Conservation (phyloP, 2,888 invertebrate genomes). For the Conomelus anceps region DNA sequence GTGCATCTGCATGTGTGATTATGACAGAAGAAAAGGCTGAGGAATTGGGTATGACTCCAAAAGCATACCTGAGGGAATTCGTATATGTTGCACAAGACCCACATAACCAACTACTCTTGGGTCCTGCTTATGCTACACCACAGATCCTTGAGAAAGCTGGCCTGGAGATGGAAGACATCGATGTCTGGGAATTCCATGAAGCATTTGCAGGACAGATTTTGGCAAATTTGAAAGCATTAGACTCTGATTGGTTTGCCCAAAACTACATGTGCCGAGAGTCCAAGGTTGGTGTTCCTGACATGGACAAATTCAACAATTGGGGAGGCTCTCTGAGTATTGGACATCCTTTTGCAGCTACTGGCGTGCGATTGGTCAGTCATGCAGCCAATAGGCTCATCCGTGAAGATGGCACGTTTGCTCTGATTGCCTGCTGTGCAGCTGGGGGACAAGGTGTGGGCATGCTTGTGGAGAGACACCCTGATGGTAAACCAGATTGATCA, state of each 20-base stretch:
- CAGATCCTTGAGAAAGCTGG: conserved; percentile 82
- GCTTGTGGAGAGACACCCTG: conserved; percentile 81
- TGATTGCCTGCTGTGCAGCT: conserved; percentile 96
- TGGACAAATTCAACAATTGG: conserved; percentile 93
- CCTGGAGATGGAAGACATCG: conserved; percentile 76
- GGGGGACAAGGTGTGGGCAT: conserved; percentile 94
- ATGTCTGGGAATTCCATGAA: conserved; percentile 97
- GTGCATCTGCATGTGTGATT: conserved; percentile 91
- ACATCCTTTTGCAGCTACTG: conserved; percentile 98
- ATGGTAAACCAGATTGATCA: conserved; percentile 48
- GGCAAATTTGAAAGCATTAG: conserved; percentile 93
- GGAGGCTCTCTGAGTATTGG: conserved; percentile 97
- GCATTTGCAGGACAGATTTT: conserved; percentile 98
- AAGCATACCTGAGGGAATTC: conserved; percentile 88
- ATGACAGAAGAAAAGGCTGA: conserved; percentile 94
- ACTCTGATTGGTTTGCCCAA: conserved; percentile 93
- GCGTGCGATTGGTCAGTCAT: conserved; percentile 55
- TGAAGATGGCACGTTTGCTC: conserved; percentile 87
- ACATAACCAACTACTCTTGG: conserved; percentile 85
- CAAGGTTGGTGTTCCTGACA: conserved; percentile 78
- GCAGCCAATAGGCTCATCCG: conserved; percentile 83
- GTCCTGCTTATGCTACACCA: conserved; percentile 92
- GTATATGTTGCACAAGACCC: conserved; percentile 94
- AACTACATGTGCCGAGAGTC: conserved; percentile 64
- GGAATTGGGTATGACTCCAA: conserved; percentile 86